Base-by-base conservation (phyloP, 2,113 vertebrate species). In the Hyperopisus bebe region DNA sequence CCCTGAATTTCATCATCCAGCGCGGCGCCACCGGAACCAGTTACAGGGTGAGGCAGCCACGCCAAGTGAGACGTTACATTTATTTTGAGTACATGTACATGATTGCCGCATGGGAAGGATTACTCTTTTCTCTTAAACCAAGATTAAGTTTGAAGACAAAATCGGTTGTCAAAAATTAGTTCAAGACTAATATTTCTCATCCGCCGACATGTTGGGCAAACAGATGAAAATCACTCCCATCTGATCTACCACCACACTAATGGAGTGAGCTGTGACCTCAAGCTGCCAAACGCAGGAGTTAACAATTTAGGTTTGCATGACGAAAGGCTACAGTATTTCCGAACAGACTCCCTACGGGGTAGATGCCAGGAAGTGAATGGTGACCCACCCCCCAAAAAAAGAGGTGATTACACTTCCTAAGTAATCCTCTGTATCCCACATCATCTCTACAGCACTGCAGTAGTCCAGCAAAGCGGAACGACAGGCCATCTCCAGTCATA, bases 261-360 rank as follows among this genome's bases (percentile, higher is more conserved):
- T 8, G 74, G 5, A 80, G 35, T 2, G 39, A 39, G 13, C 5
- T 19, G 70, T 3, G 27, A 80, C 74, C 74, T 19, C 5, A 8
- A 80, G 74, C 74, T 80, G 35, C 74, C 74, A 50, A 77, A 48
- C 6, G 13, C 88, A 77, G 13, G 15, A 66, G 66, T 50, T 80
- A 42, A 42, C 74, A 42, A 80, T 80, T 42, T 42, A 3, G 74
- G 35, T 42, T 80, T 35, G 46, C 24, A 74, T 88, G 46, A 88
- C 47, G 88, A 88, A 58, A n/a, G 70, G 27, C 88, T 77, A 3
- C 42, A 58, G 88, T 39, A 80, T 80, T 88, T 88, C 88, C 70
- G 10, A 77, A 74, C 24, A 47, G 46, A 88, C 17, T 77, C 46
- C 88, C 66, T 44, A 44, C 27, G 70, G 88, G 66, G 88, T 1